Evolutionary conservation across 2,113 vertebrate genomes (phyloP).

Genomic region (Oncorhynchus masou): DNA sequence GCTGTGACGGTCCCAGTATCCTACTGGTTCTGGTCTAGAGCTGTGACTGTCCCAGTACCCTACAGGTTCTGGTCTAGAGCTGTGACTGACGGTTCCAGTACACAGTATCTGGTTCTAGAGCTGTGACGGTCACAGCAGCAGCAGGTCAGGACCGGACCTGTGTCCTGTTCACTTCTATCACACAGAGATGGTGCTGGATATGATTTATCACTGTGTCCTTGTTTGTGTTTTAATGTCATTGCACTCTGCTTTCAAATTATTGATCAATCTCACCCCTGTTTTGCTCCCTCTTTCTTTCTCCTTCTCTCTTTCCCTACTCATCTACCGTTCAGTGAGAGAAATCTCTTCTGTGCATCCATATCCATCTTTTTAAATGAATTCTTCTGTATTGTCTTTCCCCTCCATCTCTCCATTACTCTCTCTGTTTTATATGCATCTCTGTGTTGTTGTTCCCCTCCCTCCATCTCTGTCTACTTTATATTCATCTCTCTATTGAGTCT

Average conservation of each 20-base stretch:
- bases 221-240: conserved; percentile 64
- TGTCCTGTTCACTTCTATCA: conserved; percentile 12
- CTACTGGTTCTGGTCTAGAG: no score
- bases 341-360: background rate
- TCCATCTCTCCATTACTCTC: conserved; percentile 32
- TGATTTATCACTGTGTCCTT: conserved; percentile 57
- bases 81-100: no score
- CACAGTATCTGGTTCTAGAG: no score
- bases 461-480: conserved; percentile 52
- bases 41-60: no score
- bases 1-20: no score
- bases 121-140: background rate
- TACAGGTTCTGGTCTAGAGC: no score
- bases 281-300: conserved; percentile 18
- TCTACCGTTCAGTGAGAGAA: background rate
- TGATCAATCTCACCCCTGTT: conserved; percentile 50
- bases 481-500: conserved; percentile 59
- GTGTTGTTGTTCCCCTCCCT: conserved; percentile 47
- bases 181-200: conserved; percentile 30
- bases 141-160: background rate
- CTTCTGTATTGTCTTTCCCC: conserved; percentile 44
- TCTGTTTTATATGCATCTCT: conserved; percentile 54
- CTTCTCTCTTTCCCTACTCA: conserved; percentile 27
- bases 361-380: conserved; percentile 61
- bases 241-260: conserved; percentile 51